Percentiles rank a stretch among this genome's conserved stretches.
Evolutionary conservation across 2,113 vertebrate genomes (phyloP).

Genomic region (Neofelis nebulosa): DNA sequence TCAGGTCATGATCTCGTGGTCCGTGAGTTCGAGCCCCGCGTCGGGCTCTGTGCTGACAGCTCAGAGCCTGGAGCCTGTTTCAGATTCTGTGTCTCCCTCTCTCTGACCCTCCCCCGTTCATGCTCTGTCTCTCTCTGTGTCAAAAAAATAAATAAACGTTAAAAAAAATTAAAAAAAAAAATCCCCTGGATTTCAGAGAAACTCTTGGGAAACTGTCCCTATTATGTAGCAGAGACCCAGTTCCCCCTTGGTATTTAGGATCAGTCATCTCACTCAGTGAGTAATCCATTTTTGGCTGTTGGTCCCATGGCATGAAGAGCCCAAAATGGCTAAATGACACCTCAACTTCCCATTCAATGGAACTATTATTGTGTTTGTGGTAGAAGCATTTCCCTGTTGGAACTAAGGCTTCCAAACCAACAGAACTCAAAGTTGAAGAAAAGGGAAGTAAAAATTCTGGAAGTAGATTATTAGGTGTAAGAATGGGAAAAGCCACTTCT

Average conservation of each 20-base stretch:
- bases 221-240: not conserved
- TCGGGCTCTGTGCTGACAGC: too few relatives aligned
- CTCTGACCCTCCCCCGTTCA: too few relatives aligned
- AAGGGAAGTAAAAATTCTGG: not conserved
- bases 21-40: too few relatives aligned
- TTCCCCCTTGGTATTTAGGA: not conserved
- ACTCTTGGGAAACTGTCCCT: not conserved
- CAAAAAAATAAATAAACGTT: too few relatives aligned
- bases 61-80: too few relatives aligned
- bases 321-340: not conserved
- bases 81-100: too few relatives aligned
- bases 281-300: not conserved
- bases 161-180: not conserved
- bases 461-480: not conserved
- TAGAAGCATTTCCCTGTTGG: not conserved
- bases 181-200: not conserved
- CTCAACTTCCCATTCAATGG: not conserved
- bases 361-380: not conserved
- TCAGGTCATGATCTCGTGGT: too few relatives aligned
- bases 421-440: not conserved
- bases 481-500: not conserved
- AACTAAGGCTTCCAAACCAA: not conserved
- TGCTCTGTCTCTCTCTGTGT: too few relatives aligned
- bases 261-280: not conserved
- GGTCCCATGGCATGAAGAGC: not conserved